Base-by-base conservation (phyloP, 2,888 invertebrate species). In the Formica aserva region DNA sequence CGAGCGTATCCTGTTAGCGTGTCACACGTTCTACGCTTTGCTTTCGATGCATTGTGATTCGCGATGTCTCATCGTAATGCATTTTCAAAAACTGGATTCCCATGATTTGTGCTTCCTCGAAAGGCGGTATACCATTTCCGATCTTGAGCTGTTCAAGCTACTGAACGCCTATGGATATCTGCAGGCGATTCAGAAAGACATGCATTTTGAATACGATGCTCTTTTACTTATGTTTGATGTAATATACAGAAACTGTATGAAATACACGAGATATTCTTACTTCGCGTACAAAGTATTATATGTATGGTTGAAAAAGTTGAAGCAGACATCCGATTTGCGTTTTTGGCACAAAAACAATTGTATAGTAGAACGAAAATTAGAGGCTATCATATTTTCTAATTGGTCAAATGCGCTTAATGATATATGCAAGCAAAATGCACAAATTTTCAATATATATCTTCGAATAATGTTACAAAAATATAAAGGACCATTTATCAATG, bases 361-460 rank as follows among this genome's bases (percentile, higher is more conserved):
- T 55, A 92, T 89, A n/a, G 93, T 95, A 80, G 94, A 95, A 88
- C 91, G 94, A 11, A 94, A 93, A 87, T 89, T 96, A 57, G 93
- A 96, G 8, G 94, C 95, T 86, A 93, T 96, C 84, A 95, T 96
- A 9, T 96, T 96, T 90, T 95, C 96, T 69, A 96, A 96, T 91
- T 96, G 96, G 96, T 96, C 96, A 90, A 96, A 96, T 89, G 95
- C 96, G 32, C 95, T 96, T 13, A 95, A 95, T 83, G 96, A 96
- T 76, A 95, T 96, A 11, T 95, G 96, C 89, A 96, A 96, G 90
- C 94, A 95, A 62, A 96, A 96, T 88, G 95, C 95, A 85, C 92
- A 85, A 18, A 93, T 96, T 85, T 96, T 96, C 90, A 91, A 92
- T 15, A 84, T 93, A 91, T 94, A 95, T 91, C 86, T 93, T 94